phyloP scores from a whole-genome alignment of 2,888 invertebrate species.

The Pyrgus malvae region DNA sequence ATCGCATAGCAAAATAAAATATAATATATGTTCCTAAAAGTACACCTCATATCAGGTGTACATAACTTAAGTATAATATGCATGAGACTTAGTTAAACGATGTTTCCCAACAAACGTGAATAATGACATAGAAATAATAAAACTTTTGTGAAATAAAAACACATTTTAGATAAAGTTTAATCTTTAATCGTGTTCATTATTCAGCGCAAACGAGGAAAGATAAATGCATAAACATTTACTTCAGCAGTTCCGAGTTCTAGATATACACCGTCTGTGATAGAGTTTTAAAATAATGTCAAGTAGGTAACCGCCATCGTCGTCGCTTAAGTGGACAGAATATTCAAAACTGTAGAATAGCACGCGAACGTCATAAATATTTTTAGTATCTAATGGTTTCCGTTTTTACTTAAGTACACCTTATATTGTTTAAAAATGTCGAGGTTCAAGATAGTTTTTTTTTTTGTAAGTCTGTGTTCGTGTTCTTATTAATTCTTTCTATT shows the following conservation, averaged over 20 bases:
- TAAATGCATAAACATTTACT: slow-evolving; percentile 19
- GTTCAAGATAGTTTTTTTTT: background rate
- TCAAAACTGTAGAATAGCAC: slow-evolving; percentile 15
- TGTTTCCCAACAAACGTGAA: too few species aligned
- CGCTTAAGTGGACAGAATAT: slow-evolving; percentile 13
- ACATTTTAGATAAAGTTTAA: too few species aligned
- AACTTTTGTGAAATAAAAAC: background rate
- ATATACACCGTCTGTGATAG: slow-evolving; percentile 15
- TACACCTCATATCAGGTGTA: too few species aligned
- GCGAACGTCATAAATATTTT: slow-evolving; percentile 17
- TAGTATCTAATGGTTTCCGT: background rate
- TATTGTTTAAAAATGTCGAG: background rate
- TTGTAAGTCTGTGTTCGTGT: too few species aligned
- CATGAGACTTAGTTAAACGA: too few species aligned
- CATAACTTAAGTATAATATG: too few species aligned
- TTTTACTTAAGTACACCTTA: background rate
- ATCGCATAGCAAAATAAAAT: too few species aligned
- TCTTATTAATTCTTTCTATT: too few species aligned
- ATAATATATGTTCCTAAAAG: too few species aligned
- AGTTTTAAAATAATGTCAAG: slow-evolving; percentile 25
- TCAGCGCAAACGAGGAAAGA: slow-evolving; percentile 6
- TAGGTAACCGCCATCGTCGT: slow-evolving; percentile 12
- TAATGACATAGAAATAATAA: background rate
- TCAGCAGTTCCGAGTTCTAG: slow-evolving; percentile 7
- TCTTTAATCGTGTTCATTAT: slow-evolving; percentile 6